phyloP scores from a whole-genome alignment of 2,113 vertebrate species.

The Stigmatopora nigra region DNA sequence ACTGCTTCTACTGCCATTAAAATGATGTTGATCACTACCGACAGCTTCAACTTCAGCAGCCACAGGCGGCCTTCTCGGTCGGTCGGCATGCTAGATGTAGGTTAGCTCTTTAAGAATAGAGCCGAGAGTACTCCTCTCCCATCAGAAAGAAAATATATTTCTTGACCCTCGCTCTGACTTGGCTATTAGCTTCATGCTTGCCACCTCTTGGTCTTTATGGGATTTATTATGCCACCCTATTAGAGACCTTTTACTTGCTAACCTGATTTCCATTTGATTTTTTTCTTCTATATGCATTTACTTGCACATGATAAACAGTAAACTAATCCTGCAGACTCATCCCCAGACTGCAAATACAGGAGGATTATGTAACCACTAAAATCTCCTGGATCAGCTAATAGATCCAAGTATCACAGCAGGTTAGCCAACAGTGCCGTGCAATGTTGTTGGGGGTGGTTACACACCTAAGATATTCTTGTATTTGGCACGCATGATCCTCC shows the following conservation, averaged over 20 bases:
- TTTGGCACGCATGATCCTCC: background rate
- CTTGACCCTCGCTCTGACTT: background rate
- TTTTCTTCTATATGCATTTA: background rate
- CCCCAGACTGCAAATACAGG: constrained; percentile 43
- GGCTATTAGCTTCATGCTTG: constrained; percentile 18
- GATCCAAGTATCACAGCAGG: constrained; percentile 50
- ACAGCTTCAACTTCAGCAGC: constrained; percentile 22
- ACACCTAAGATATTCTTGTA: background rate
- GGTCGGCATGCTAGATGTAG: constrained; percentile 17
- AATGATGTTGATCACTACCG: constrained; percentile 34
- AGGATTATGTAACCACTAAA: constrained; percentile 52
- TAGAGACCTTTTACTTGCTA: background rate
- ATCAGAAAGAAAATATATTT: too few species aligned
- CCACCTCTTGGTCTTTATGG: background rate
- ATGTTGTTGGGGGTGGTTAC: constrained; percentile 14
- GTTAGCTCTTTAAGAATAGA: constrained; percentile 16
- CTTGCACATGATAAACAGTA: constrained; percentile 1
- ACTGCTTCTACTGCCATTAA: constrained; percentile 11
- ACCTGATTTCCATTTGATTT: background rate
- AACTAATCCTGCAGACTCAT: constrained; percentile 39
- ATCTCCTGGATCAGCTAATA: constrained; percentile 52
- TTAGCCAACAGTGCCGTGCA: constrained; percentile 44
- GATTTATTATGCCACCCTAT: constrained; percentile 2
- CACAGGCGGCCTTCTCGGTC: constrained; percentile 12
- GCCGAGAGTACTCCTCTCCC: constrained; percentile 12